A percentile compares a stretch with the other conserved stretches of the same genome.
These are phyloP conservation scores for Cottoperca gobio DNA, from an alignment of 2,797 vertebrate species.

Conservation along the genomic window DNA sequence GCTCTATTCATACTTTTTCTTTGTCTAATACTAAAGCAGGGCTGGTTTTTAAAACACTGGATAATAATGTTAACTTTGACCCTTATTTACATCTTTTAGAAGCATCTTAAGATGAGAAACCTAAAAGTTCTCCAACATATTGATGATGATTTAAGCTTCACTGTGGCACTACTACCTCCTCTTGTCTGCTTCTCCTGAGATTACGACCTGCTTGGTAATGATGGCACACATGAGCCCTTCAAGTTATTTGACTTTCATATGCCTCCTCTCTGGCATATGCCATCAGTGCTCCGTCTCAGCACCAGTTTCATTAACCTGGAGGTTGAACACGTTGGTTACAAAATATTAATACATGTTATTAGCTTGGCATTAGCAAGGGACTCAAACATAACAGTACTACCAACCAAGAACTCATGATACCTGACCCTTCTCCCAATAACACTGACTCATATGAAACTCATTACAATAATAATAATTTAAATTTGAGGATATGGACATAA, in stretches of 20 bases:
- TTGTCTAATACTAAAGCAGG: neutral
- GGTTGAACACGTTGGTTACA: neutral
- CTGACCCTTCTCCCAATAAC: neutral
- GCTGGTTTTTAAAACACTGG: neutral
- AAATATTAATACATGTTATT: neutral
- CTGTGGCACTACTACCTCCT: neutral
- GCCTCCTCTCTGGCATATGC: neutral
- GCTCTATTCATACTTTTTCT: neutral
- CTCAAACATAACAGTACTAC: neutral
- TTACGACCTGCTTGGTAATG: neutral
- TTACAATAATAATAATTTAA: neutral
- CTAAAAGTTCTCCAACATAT: neutral
- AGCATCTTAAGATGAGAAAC: neutral
- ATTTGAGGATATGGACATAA: neutral
- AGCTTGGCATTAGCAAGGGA: neutral
- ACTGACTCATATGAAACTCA: neutral
- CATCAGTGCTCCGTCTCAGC: neutral
- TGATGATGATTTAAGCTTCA: neutral
- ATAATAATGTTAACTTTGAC: neutral
- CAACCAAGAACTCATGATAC: neutral
- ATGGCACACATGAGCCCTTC: neutral
- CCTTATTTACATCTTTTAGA: neutral
- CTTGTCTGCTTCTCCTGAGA: neutral
- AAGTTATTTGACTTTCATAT: neutral
- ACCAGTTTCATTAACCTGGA: neutral